Evolutionary conservation across 2,888 invertebrate genomes (phyloP).

Genomic region (Mimas tiliae): DNA sequence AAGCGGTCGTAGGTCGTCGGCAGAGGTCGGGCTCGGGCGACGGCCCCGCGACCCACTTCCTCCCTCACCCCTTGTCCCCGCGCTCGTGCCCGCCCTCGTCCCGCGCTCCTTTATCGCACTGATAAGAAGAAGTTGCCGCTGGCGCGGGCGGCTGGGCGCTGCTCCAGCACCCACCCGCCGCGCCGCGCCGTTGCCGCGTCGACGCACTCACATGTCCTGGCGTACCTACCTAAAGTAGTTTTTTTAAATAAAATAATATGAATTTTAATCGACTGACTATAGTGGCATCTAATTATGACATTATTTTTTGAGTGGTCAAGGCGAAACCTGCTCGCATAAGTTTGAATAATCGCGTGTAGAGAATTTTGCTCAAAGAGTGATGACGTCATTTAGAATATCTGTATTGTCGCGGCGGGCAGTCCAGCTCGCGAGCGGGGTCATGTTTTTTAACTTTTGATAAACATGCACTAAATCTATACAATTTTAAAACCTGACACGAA

Average conservation of each 20-base stretch:
- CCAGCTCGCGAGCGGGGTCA: constrained; percentile 14
- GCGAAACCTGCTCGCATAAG: constrained; percentile 6
- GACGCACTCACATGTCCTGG: background rate
- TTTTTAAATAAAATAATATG: no score
- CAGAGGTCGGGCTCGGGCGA: constrained; percentile 72
- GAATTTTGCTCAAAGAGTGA: constrained; percentile 29
- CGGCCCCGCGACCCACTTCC: constrained; percentile 79
- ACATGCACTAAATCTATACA: constrained; percentile 16
- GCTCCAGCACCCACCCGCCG: constrained; percentile 10
- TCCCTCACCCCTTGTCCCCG: constrained; percentile 51
- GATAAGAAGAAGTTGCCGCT: constrained; percentile 62
- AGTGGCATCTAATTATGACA: background rate
- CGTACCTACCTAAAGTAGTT: background rate
- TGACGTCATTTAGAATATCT: constrained; percentile 23
- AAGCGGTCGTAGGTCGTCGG: constrained; percentile 62
- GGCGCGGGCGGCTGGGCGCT: background rate
- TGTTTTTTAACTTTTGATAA: constrained; percentile 23
- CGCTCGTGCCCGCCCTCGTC: constrained; percentile 48
- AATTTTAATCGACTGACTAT: background rate
- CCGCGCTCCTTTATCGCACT: constrained; percentile 66
- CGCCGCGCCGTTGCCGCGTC: background rate
- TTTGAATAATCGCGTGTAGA: constrained; percentile 38
- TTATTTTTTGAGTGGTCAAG: background rate
- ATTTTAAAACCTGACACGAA: constrained; percentile 49
- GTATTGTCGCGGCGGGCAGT: constrained; percentile 15